Base-by-base conservation (phyloP, 2,888 invertebrate species). In the Lasioglossum lativentre region DNA sequence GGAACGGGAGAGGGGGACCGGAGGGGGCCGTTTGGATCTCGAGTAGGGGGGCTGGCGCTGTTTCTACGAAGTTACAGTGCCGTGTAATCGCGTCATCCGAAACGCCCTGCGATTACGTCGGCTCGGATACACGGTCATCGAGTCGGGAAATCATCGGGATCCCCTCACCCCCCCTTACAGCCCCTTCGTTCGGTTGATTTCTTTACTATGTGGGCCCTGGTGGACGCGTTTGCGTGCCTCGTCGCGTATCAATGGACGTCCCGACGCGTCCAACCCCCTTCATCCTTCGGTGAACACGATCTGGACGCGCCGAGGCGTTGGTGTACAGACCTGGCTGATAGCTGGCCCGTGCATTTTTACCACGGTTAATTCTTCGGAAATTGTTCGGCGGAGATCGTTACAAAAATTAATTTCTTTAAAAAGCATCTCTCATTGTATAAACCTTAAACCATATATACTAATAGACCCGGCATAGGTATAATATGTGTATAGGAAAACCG, bases 121-220 rank as follows among this genome's bases (percentile, higher is more conserved):
- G 42, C 80, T 88, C 76, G 84, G 89, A 88, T 88, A 87, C 87
- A 79, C 89, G 85, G 77, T 89, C 89, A 87, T 88, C 90, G 75
- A 87, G 83, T 90, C 83, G 79, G 75, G 88, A 88, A 88, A 83
- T 87, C 83, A 87, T 89, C 83, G 80, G 80, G 30, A 45, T 27
- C 66, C 74, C 34, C 68, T 34, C 47, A 5, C 6, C 19, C 38
- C 68, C 38, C 2, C 38, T 23, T 14, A 4, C n/a, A 59, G 27
- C 19, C 6, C 6, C 14, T 16, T 19, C 30, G 30, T 14, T 34
- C 4, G 27, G 10, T 23, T 27, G 34, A 47, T 83, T 77, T 74
- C 70, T 78, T 80, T 78, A 79, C 80, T 42, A 81, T 78, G 76
- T 80, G 81, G 86, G 78, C 79, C 79, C 75, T 6, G 12, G 47